Evolutionary conservation across 2,888 invertebrate genomes (phyloP), one percentile per base, ranked within the genome.

Genomic region (Amphipyra berbera): DNA sequence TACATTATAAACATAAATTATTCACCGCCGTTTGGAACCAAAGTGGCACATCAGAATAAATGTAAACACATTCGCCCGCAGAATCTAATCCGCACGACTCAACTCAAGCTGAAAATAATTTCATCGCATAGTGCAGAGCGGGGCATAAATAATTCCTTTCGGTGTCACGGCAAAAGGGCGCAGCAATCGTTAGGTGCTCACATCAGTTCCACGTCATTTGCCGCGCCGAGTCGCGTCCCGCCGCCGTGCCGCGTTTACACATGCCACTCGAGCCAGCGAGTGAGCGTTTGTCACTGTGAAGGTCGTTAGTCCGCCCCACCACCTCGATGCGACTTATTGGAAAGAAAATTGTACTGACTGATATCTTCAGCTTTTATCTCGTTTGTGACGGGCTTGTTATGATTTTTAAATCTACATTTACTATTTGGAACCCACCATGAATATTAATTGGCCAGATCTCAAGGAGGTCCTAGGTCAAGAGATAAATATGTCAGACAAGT

Each of bases 121-220:
- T 79, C 76, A 73, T 78, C 73, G 72, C 79, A 78, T 81, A 81
- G 78, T 79, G 76, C 82, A 81, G 76, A 82, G 81, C 73, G 73
- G 73, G 77, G 82, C 81, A 86, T 86, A 82, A 87, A 85, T 88
- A 87, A 83, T 86, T 84, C 80, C 73, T 79, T 79, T 76, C 72
- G 77, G 77, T 76, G 78, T 81, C 73, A 77, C 82, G 79, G 84
- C 83, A 82, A 88, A 85, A 86, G 87, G 83, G 82, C 82, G 82
- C 82, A 83, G 86, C 83, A 88, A 90, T 90, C 90, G 89, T 88
- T 88, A 90, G 87, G 84, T 86, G 84, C 79, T 84, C 85, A 79
- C 88, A 86, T 89, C 85, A 87, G 88, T 90, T 88, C 88, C 88
- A 79, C 88, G 71, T 90, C 91, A 90, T 90, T 91, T 87, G 85